These are phyloP conservation scores for Leptopilina clavipes DNA, from an alignment of 1,140 invertebrate genomes.

Conservation along the genomic window DNA sequence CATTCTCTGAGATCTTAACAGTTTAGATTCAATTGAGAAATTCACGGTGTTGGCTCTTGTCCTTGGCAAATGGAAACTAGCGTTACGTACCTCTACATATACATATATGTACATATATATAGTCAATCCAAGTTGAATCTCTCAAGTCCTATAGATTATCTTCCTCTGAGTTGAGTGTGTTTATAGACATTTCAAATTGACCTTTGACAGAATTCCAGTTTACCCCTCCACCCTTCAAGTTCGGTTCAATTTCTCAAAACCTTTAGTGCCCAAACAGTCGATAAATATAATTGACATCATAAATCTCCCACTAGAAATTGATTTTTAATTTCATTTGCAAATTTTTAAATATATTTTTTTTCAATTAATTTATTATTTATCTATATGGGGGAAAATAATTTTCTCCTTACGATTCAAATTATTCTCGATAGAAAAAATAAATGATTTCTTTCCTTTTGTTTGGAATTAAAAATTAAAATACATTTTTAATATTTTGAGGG, in stretches of 20 bases:
- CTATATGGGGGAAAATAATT: too few species aligned
- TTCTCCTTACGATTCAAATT: too few species aligned
- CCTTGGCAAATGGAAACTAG: constrained; percentile 9
- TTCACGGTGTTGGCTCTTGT: constrained; percentile 18
- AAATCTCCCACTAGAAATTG: not conserved
- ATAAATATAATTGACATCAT: too few species aligned
- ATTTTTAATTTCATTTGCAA: too few species aligned
- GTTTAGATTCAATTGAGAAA: constrained; percentile 6
- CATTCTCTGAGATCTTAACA: constrained; percentile 14
- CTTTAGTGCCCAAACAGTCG: too few species aligned
- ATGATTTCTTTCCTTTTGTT: too few species aligned
- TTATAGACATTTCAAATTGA: not conserved
- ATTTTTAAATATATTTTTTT: too few species aligned
- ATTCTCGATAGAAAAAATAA: too few species aligned
- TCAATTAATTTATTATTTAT: too few species aligned
- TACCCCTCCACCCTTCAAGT: not conserved
- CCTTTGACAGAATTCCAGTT: not conserved
- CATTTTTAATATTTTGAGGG: too few species aligned
- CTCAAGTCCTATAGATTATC: constrained; percentile 5
- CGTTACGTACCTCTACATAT: not conserved
- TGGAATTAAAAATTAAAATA: too few species aligned
- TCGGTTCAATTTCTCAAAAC: not conserved
- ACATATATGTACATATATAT: too few species aligned
- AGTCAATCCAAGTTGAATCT: constrained; percentile 7
- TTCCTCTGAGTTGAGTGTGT: not conserved